Evolutionary conservation across 2,888 invertebrate genomes (phyloP).

Genomic region (Protodeltote pygarga): DNA sequence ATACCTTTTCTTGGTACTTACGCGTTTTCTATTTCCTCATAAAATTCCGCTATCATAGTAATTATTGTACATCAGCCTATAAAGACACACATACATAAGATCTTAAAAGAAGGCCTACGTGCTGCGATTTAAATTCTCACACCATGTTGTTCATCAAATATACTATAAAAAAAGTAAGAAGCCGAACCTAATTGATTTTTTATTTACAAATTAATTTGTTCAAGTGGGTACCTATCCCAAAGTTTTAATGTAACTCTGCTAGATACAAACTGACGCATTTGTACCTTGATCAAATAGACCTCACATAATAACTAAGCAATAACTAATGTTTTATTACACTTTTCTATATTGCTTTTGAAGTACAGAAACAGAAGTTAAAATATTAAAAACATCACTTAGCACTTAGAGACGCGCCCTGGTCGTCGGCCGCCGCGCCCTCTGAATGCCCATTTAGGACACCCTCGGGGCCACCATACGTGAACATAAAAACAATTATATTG

Average conservation of each 20-base stretch:
- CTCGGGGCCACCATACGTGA: slow-evolving; percentile 17
- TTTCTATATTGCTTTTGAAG: too few species aligned
- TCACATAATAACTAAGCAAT: slow-evolving; percentile 22
- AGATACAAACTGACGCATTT: neutral
- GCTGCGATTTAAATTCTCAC: too few species aligned
- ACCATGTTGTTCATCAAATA: too few species aligned
- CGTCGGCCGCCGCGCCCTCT: slow-evolving; percentile 36
- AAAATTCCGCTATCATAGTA: too few species aligned
- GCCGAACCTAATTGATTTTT: too few species aligned
- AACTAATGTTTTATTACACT: slow-evolving; percentile 3
- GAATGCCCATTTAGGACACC: slow-evolving; percentile 38
- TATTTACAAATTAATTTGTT: too few species aligned
- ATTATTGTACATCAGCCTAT: too few species aligned
- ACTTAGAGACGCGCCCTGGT: slow-evolving; percentile 33
- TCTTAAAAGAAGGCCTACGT: too few species aligned
- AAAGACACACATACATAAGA: too few species aligned
- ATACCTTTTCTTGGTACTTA: neutral
- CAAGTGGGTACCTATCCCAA: too few species aligned
- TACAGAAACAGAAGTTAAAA: slow-evolving; percentile 46
- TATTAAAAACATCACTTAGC: slow-evolving; percentile 49
- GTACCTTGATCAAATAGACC: neutral
- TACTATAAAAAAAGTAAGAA: too few species aligned
- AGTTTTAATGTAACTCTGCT: too few species aligned
- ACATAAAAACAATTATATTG: neutral
- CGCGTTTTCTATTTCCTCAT: neutral